Evolutionary conservation across 2,888 invertebrate species (phyloP).

Genomic region (Alcis repandata): DNA sequence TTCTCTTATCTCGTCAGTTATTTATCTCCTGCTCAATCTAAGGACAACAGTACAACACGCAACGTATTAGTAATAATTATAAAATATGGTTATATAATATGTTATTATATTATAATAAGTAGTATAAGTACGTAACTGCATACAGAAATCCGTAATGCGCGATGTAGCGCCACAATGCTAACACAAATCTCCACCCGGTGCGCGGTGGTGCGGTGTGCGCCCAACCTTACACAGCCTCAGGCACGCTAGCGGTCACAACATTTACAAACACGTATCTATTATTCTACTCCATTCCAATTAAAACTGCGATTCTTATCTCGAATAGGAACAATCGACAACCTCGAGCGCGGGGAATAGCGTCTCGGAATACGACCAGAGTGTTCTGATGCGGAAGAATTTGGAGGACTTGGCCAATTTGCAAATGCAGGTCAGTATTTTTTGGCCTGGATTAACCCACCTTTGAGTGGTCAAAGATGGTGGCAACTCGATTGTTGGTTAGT

Average conservation of each 20-base stretch:
- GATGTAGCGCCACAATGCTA: not conserved
- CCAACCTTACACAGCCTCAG: conserved; percentile 15
- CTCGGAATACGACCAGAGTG: conserved; percentile 81
- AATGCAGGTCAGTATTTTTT: conserved; percentile 78
- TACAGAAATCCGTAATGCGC: too few species aligned
- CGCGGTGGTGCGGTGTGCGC: not conserved
- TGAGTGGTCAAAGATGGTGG: too few species aligned
- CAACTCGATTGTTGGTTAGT: too few species aligned
- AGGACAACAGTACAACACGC: too few species aligned
- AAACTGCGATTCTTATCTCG: conserved; percentile 28
- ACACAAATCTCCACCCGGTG: not conserved
- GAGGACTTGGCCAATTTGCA: conserved; percentile 83
- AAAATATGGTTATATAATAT: too few species aligned
- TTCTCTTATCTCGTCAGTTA: too few species aligned
- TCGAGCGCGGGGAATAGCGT: conserved; percentile 84
- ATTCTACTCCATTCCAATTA: conserved; percentile 30
- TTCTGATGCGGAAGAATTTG: conserved; percentile 82
- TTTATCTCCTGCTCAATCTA: too few species aligned
- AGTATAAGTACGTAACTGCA: too few species aligned
- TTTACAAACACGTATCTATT: conserved; percentile 33
- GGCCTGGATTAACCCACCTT: too few species aligned
- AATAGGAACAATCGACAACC: conserved; percentile 72
- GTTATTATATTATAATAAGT: too few species aligned
- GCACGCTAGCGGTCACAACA: conserved; percentile 29
- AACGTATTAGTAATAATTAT: too few species aligned